phyloP scores from a whole-genome alignment of 1,140 invertebrate species.

The Drosophila kikkawai region DNA sequence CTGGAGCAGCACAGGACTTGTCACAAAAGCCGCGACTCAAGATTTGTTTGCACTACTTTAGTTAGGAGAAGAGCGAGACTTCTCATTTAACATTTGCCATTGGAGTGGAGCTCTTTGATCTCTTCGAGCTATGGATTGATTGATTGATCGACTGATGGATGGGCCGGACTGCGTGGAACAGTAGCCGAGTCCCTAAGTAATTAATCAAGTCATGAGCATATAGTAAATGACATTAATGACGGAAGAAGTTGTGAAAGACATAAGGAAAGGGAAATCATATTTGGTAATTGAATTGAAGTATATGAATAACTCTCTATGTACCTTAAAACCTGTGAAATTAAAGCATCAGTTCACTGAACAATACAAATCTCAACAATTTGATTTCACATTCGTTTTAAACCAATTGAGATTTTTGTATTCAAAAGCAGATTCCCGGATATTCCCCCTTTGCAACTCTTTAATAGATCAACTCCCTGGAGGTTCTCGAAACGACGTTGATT shows the following conservation, averaged over 20 bases:
- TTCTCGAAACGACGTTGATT: slow-evolving; percentile 42
- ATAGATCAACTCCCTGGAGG: slow-evolving; percentile 51
- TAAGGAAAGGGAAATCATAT: not conserved
- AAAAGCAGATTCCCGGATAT: slow-evolving; percentile 27
- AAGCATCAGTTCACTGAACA: not conserved
- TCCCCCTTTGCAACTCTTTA: slow-evolving; percentile 14
- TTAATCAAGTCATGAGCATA: slow-evolving; percentile 42
- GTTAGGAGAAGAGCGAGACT: slow-evolving; percentile 45
- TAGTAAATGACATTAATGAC: slow-evolving; percentile 43
- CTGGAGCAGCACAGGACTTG: slow-evolving; percentile 50
- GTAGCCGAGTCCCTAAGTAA: slow-evolving; percentile 39
- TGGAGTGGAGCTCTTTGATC: slow-evolving; percentile 62
- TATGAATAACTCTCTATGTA: not conserved
- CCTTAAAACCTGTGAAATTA: not conserved
- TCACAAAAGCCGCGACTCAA: slow-evolving; percentile 45
- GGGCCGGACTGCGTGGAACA: slow-evolving; percentile 30
- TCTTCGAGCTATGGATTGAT: slow-evolving; percentile 50
- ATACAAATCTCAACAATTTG: slow-evolving; percentile 4
- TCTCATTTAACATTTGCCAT: slow-evolving; percentile 54
- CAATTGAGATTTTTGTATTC: slow-evolving; percentile 19
- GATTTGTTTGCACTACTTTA: slow-evolving; percentile 68
- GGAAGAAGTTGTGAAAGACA: slow-evolving; percentile 5
- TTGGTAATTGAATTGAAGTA: slow-evolving; percentile 17
- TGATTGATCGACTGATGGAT: slow-evolving; percentile 55
- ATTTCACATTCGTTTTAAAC: slow-evolving; percentile 1